Conservation (phyloP, 2,113 vertebrate species). For the Saimiri boliviensis region DNA sequence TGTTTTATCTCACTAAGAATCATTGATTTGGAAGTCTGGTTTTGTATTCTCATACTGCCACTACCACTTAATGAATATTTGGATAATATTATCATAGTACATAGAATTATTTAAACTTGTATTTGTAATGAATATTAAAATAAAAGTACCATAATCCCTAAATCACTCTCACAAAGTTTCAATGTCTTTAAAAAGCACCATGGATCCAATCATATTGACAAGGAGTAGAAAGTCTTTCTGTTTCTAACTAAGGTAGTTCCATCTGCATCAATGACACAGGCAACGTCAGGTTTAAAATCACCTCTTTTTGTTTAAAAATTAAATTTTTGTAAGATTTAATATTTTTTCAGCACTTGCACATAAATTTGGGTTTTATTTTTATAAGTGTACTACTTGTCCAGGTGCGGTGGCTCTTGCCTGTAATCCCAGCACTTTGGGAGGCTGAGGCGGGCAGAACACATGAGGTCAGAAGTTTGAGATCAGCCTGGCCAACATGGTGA, state of each 20-base stretch:
- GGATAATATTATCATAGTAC: background rate
- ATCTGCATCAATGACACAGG: background rate
- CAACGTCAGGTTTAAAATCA: background rate
- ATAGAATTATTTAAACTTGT: background rate
- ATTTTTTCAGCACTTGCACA: background rate
- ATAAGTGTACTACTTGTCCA: background rate
- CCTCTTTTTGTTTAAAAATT: background rate
- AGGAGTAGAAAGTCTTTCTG: background rate
- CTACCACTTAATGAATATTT: background rate
- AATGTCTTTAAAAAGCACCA: background rate
- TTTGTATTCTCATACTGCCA: background rate
- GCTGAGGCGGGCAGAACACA: fast-evolving
- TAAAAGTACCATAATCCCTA: background rate
- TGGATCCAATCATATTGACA: background rate
- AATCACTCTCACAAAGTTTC: background rate
- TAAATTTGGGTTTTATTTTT: background rate
- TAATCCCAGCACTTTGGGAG: too few relatives aligned
- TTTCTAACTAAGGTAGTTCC: background rate
- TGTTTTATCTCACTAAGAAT: background rate
- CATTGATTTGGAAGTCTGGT: background rate
- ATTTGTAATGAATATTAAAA: background rate
- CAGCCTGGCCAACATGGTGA: too few relatives aligned
- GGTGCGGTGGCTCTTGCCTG: too few relatives aligned
- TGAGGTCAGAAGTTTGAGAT: too few relatives aligned
- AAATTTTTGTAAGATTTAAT: background rate